Evolutionary conservation across 2,113 vertebrate species (phyloP), one percentile per base, ranked within the genome.

Genomic region (Etheostoma cragini): DNA sequence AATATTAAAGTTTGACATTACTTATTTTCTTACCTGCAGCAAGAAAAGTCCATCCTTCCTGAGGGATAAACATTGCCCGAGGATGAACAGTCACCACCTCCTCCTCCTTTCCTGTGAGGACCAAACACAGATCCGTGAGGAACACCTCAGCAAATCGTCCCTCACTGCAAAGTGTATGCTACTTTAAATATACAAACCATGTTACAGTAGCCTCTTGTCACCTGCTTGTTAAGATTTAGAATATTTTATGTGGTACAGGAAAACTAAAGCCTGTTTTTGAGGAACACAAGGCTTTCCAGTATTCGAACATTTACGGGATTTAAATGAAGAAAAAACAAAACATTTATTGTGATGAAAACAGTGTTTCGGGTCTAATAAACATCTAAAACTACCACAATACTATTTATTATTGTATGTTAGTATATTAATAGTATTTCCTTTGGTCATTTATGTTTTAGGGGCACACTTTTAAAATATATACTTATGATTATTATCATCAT

Each of bases 51-150:
- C 89, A 95, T 42, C 96, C 97, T 16, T 95, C 67, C 17, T 79
- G 91, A 42, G 97, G 93, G 73, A 97, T 78, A 89, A 98, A 97
- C 92, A 96, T 80, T 8, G 94, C 87, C 52, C 98, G 96, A 7
- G 98, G 97, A 76, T 96, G 96, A 79, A 99, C 92, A 0, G 89
- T 94, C 76, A 97, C 78, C 66, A 90, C 38, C 56, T 95, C 94
- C 1, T 92, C 91, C 67, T 96, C 95, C 72, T 94, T 92, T 81
- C 96, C 97, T 98, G 90, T 82, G 65, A 61, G 53, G 80, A 86
- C 52, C 68, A 84, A 91, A 80, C 26, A 90, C 49, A 90, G 38
- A 74, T 0, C 35, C 14, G 24, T 80, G 61, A 72, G 50, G 26
- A 71, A 72, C 56, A 58, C 73, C 56, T 66, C 57, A 22, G 35